A percentile compares a stretch with the other conserved stretches of the same genome.
Conservation (phyloP, 2,113 vertebrate genomes). For the Otus sunia region DNA sequence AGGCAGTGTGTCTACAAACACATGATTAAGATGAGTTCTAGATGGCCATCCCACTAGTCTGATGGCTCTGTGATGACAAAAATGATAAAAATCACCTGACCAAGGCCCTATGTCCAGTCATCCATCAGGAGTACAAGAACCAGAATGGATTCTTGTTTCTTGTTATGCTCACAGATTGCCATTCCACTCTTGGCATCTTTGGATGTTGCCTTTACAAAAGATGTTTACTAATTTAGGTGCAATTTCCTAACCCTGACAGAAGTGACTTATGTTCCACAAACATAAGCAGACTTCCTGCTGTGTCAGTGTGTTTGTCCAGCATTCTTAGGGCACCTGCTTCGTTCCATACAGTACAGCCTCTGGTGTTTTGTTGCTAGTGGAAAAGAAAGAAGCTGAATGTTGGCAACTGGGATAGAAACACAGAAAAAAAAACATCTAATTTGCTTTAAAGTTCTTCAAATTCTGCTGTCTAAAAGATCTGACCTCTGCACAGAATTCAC, state of each 20-base stretch:
- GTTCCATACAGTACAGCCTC: accelerated
- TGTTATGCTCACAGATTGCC: background rate
- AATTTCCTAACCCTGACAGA: background rate
- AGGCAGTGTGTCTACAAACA: background rate
- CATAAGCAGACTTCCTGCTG: background rate
- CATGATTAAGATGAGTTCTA: background rate
- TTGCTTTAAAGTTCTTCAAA: background rate
- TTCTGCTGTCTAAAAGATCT: background rate
- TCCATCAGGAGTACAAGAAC: background rate
- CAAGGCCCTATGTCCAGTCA: background rate
- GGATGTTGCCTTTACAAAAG: background rate
- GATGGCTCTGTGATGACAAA: background rate
- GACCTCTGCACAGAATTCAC: background rate
- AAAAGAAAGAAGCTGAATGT: background rate
- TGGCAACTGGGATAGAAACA: background rate
- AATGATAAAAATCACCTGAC: background rate
- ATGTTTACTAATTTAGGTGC: background rate
- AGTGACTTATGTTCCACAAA: background rate
- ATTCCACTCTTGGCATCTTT: background rate
- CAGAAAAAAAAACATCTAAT: background rate
- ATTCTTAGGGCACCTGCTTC: background rate
- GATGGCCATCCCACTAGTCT: background rate
- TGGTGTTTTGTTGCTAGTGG: background rate
- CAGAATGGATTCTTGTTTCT: background rate
- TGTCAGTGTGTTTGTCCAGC: background rate